These are phyloP conservation scores for Macaca fascicularis DNA, from an alignment of 2,113 vertebrate genomes.

Conservation along the genomic window T2T-MFA8v1.1 NC_088388.1:110587001-110587500, in stretches of 20 bases:
- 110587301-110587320: not conserved
- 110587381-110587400: not conserved
- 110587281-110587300: not conserved
- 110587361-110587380: not conserved
- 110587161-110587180: slow-evolving; percentile 76
- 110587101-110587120: not conserved
- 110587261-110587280: not conserved
- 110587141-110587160: not conserved
- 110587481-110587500: not conserved
- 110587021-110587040: too few species aligned
- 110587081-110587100: not conserved
- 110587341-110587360: not conserved
- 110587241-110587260: not conserved
- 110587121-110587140: not conserved
- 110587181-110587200: slow-evolving; percentile 35
- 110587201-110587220: not conserved
- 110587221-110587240: not conserved
- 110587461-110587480: not conserved
- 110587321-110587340: not conserved
- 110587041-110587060: too few species aligned
- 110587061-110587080: not conserved
- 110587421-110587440: not conserved
- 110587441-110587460: not conserved
- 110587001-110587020: too few species aligned
- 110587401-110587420: not conserved